These are phyloP conservation scores for Caenorhabditis remanei DNA, from an alignment of 1,140 invertebrate genomes.

Conservation along the genomic window DNA sequence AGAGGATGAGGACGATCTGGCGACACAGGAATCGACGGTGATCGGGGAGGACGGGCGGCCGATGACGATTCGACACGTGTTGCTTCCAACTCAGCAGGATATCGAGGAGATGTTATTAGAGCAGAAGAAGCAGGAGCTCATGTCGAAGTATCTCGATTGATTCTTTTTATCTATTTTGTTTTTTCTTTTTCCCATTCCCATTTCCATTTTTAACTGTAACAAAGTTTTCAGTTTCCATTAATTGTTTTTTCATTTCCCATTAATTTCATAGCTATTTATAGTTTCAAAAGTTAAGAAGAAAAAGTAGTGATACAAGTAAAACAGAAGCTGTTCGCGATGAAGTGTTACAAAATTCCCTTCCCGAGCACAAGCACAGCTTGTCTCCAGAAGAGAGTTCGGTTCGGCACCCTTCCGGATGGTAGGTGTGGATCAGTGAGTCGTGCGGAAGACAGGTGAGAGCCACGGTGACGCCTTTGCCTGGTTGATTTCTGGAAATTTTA, in stretches of 20 bases:
- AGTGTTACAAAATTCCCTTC: conserved; percentile 26
- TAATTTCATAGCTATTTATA: too few relatives aligned
- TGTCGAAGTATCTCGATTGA: conserved; percentile 56
- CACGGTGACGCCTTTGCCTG: conserved; percentile 5
- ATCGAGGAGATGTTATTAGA: conserved; percentile 76
- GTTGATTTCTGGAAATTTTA: conserved; percentile 22
- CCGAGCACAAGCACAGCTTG: conserved; percentile 33
- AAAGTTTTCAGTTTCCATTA: not conserved
- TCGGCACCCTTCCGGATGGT: conserved; percentile 29
- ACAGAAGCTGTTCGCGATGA: not conserved
- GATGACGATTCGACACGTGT: conserved; percentile 75
- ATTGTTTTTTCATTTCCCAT: too few relatives aligned
- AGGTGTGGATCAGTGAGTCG: conserved; percentile 7
- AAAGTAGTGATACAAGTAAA: conserved; percentile 20
- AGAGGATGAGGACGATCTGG: conserved; percentile 73
- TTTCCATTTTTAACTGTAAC: not conserved
- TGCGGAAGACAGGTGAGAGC: conserved; percentile 20
- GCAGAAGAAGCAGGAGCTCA: conserved; percentile 73
- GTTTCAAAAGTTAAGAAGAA: not conserved
- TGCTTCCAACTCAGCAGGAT: conserved; percentile 76
- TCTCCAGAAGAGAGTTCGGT: conserved; percentile 13
- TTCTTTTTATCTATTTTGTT: not conserved
- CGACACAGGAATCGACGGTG: conserved; percentile 74
- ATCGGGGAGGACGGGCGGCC: conserved; percentile 73
- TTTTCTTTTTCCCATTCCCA: not conserved